These are phyloP conservation scores for Ganaspis sp. DNA, from an alignment of 1,140 invertebrate genomes.

Conservation along the genomic window DNA sequence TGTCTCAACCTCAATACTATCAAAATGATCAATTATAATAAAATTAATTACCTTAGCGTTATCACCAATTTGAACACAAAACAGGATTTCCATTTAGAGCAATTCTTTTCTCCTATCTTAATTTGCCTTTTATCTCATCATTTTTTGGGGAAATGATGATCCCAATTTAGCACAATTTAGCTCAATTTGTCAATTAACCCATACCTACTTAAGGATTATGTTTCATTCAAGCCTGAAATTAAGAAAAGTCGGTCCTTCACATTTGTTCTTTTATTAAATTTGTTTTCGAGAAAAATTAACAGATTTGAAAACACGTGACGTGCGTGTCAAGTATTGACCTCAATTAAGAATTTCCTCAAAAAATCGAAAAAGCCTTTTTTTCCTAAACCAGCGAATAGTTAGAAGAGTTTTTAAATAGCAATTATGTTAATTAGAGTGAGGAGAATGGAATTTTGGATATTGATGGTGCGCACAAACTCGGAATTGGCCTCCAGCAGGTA, in stretches of 20 bases:
- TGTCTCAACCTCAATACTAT: background rate
- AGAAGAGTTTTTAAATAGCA: background rate
- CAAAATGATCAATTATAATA: background rate
- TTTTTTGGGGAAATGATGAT: background rate
- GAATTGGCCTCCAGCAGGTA: background rate
- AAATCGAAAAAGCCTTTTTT: background rate
- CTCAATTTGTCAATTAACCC: too few relatives aligned
- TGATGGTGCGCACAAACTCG: background rate
- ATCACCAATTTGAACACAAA: too few relatives aligned
- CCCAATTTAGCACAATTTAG: too few relatives aligned
- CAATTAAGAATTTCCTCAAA: slow-evolving; percentile 27
- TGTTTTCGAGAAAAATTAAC: background rate
- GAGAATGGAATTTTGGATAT: background rate
- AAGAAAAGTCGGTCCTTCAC: too few relatives aligned
- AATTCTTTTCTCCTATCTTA: too few relatives aligned
- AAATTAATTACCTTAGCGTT: background rate
- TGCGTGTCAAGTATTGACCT: background rate
- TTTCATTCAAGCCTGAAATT: too few relatives aligned
- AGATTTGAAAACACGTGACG: background rate
- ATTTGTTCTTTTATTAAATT: too few relatives aligned
- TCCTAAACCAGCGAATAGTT: background rate
- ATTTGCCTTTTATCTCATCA: too few relatives aligned
- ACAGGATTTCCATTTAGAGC: too few relatives aligned
- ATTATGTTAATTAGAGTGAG: background rate
- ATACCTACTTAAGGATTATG: too few relatives aligned